Evolutionary conservation across 2,113 vertebrate genomes (phyloP).

Genomic region (Elachura formosa): DNA sequence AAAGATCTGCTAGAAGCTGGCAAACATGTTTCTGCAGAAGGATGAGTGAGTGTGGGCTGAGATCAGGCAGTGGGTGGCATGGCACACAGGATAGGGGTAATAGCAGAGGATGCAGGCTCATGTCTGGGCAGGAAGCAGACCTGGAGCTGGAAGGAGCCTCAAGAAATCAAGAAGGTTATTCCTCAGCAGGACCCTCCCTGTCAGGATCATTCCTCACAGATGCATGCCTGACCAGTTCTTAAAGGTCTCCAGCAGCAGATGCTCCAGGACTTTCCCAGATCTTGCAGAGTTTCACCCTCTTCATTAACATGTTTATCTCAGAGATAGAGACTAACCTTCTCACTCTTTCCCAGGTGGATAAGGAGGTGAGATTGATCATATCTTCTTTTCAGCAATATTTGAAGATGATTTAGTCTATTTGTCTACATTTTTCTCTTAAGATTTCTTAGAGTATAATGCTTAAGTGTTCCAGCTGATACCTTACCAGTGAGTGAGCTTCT

Average conservation of each 20-base stretch:
- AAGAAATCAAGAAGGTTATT: background rate
- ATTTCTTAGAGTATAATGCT: background rate
- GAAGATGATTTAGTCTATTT: background rate
- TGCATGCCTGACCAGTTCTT: background rate
- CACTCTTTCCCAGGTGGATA: background rate
- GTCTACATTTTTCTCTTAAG: background rate
- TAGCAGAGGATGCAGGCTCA: background rate
- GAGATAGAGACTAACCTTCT: background rate
- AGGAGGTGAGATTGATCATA: background rate
- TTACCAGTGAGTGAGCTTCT: background rate
- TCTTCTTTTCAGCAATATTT: background rate
- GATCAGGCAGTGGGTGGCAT: background rate
- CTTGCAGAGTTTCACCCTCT: background rate
- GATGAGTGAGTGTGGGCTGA: background rate
- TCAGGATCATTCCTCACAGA: background rate
- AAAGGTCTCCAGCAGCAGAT: background rate
- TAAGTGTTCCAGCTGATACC: background rate
- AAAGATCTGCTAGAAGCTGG: background rate
- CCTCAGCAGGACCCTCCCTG: background rate
- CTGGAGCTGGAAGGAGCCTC: background rate
- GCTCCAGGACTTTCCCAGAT: background rate
- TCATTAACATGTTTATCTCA: background rate
- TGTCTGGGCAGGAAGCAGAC: background rate
- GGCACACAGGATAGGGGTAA: background rate
- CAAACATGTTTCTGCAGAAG: background rate